phyloP scores from a whole-genome alignment of 1,140 invertebrate species.

The Helicoverpa armigera region DNA sequence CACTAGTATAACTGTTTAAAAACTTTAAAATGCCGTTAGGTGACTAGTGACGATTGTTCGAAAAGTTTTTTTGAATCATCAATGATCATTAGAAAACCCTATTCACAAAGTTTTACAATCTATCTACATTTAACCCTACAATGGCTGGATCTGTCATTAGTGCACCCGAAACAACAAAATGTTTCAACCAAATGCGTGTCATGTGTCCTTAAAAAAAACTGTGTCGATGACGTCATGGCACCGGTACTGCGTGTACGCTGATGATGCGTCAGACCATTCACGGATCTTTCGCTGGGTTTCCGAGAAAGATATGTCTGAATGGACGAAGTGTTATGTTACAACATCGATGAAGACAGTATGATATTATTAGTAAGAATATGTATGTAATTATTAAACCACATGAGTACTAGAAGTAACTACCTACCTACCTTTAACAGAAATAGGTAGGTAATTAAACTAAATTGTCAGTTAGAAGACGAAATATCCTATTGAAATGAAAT shows the following conservation, averaged over 20 bases:
- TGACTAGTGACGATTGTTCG: background rate
- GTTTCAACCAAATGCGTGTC: conserved; percentile 16
- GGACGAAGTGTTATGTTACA: conserved; percentile 13
- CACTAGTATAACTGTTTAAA: conserved; percentile 12
- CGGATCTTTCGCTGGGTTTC: conserved; percentile 45
- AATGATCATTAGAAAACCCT: conserved; percentile 12
- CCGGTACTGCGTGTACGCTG: conserved; percentile 44
- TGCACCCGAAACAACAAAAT: background rate
- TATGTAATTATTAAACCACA: too few relatives aligned
- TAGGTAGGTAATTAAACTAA: too few relatives aligned
- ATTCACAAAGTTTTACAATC: too few relatives aligned
- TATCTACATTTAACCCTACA: too few relatives aligned
- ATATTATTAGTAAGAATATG: background rate
- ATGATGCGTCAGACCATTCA: conserved; percentile 41
- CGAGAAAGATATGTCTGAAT: conserved; percentile 33
- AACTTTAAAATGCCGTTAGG: conserved; percentile 13
- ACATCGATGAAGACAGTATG: background rate
- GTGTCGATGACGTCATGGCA: conserved; percentile 29
- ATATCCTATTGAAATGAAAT: too few relatives aligned
- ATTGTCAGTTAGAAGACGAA: too few relatives aligned
- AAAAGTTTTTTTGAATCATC: conserved; percentile 8
- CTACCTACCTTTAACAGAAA: too few relatives aligned
- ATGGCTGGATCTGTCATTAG: too few relatives aligned
- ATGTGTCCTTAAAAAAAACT: background rate
- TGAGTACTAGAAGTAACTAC: too few relatives aligned